Evolutionary conservation across 2,888 invertebrate genomes (phyloP), one percentile per base, ranked within the genome.

Genomic region (Rugalucina vietnamica): DNA sequence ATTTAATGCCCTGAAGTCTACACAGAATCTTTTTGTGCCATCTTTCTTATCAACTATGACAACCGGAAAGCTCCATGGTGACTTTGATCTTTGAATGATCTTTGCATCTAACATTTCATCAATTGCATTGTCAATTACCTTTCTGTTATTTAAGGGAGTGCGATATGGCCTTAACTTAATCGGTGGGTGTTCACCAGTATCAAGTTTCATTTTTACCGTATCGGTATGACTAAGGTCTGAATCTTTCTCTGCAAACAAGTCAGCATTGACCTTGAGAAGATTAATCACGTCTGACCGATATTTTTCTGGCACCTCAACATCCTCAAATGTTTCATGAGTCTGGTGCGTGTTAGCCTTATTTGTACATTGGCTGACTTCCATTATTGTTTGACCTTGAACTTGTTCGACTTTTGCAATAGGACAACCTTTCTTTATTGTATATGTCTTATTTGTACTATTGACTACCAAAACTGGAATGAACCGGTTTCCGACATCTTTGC

Each of bases 21-120:
- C 60, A 65, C 81, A 81, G 43, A 81, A 76, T n/a, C 76, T 27
- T 72, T 71, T 76, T 12, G 43, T 34, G 0, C 79, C 79, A 74
- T 79, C 74, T 34, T 76, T 81, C 39, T 80, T 74, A 29, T 75
- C 74, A 14, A 85, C 79, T 37, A 84, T 57, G 0, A 86, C 83
- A 3, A 85, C 70, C 14, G 85, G 85, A 70, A 83, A 86, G 14
- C 32, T 49, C 84, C 85, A 86, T 14, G 86, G 84, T 18, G 79
- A 65, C 37, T 34, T 32, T 24, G 60, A 74, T 34, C 54, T 43
- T 12, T 34, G 10, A 60, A 72, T 78, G 5, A 84, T 78, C 5
- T 77, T 65, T 12, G 69, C 76, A 8, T 76, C 73, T 24, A 79
- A 43, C 76, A 83, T 83, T 79, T 82, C 75, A 76, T 79, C 76